Evolutionary conservation across 2,888 invertebrate species (phyloP), one percentile per base, ranked within the genome.

Genomic region (Drosophila hamatofila): DNA sequence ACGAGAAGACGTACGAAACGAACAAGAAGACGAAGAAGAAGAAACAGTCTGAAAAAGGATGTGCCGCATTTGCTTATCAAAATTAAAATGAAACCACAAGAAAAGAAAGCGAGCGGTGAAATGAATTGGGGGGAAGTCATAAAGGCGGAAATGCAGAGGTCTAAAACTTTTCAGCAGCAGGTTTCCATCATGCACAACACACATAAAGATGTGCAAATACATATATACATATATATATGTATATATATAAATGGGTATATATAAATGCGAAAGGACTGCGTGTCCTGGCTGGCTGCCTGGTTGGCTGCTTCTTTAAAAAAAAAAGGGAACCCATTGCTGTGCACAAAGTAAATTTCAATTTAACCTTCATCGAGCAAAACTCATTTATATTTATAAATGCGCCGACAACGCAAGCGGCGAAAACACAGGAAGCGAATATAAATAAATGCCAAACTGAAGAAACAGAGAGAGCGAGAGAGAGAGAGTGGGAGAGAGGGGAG

Each of bases 301-400:
- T 23, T 27, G 49, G 18, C 49, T 49, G 49, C 30, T 52, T 57
- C 60, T 72, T 67, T 75, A 55, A 78, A 69, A 62, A 54, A 78
- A 67, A 60, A 63, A 39, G 39, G 57, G 65, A 75, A 62, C 72
- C 78, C 64, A 75, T 59, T 16, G 59, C 63, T 59, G 68, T 55
- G 65, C 65, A 75, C 72, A 71, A 80, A 78, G 80, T 79, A 84
- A 90, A 87, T 83, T 91, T 88, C 83, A 91, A 91, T 90, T 88
- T 91, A 91, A 91, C 91, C 91, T 84, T 91, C 90, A 87, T 89
- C 90, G 91, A 88, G 86, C 78, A 75, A 77, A 92, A 92, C 89
- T 92, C 91, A 92, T 92, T 92, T 92, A 92, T 92, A 92, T 92
- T 92, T 92, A 92, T 92, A 92, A 92, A 92, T 91, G 90, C 91